These are phyloP conservation scores for Notamacropus eugenii DNA, from an alignment of 2,797 vertebrate species.

Conservation along the genomic window DNA sequence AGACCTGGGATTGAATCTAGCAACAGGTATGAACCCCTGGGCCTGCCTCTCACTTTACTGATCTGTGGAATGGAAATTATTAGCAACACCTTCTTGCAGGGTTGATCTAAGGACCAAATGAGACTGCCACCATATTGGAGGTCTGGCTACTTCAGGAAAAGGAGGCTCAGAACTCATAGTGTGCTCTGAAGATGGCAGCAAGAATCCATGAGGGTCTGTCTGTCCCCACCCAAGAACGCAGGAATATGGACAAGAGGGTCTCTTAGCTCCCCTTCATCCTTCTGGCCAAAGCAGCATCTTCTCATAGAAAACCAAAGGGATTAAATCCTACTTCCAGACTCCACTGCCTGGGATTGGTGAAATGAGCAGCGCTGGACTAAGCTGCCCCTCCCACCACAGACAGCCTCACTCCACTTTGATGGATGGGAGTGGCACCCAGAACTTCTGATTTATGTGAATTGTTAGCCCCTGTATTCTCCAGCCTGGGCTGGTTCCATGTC, in stretches of 20 bases:
- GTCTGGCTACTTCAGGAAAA: not conserved
- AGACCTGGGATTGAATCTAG: too few species aligned
- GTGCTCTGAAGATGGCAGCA: too few species aligned
- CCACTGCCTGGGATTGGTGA: not conserved
- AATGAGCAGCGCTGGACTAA: not conserved
- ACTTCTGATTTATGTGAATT: too few species aligned
- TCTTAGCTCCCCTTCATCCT: not conserved
- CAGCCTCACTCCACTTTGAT: too few species aligned
- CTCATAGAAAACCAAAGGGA: slow-evolving; percentile 23
- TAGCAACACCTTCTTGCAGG: too few species aligned
- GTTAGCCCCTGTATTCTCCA: too few species aligned
- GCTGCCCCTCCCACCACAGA: not conserved
- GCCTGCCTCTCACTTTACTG: too few species aligned
- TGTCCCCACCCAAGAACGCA: slow-evolving; percentile 20
- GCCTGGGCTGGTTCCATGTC: not conserved
- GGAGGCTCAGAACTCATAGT: not conserved
- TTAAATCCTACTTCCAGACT: slow-evolving; percentile 19
- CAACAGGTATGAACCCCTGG: too few species aligned
- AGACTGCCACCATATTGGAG: not conserved
- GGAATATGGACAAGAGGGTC: not conserved
- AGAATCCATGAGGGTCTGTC: not conserved
- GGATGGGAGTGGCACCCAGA: too few species aligned
- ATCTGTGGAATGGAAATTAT: too few species aligned
- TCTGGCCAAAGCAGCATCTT: slow-evolving; percentile 26
- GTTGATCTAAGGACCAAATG: too few species aligned